These are phyloP conservation scores for Seira sanloemensis DNA, from an alignment of 2,888 invertebrate genomes.

Conservation along the genomic window DNA sequence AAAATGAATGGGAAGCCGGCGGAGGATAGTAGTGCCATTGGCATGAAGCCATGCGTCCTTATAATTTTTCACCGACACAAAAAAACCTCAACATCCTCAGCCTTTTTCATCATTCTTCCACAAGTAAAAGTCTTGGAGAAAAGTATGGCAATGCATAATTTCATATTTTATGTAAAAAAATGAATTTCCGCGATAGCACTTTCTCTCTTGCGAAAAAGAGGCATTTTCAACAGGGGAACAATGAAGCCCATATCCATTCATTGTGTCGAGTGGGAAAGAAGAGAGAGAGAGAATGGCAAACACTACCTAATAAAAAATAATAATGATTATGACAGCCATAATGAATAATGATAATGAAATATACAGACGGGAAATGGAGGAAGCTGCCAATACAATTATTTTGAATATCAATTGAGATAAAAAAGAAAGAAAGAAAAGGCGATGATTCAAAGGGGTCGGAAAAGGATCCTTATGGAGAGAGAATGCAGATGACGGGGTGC, in stretches of 20 bases:
- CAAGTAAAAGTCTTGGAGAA: too few relatives aligned
- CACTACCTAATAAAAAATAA: too few relatives aligned
- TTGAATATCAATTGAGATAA: conserved; percentile 16
- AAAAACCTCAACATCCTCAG: conserved; percentile 3
- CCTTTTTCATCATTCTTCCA: neutral
- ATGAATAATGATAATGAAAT: conserved; percentile 38
- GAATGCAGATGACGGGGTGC: conserved; percentile 7
- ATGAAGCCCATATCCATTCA: too few relatives aligned
- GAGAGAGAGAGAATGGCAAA: too few relatives aligned
- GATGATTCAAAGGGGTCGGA: too few relatives aligned
- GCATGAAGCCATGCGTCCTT: conserved; percentile 49
- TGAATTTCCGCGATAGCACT: conserved; percentile 37
- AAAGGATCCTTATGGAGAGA: conserved; percentile 12
- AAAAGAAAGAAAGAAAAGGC: conserved; percentile 17
- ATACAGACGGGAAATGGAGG: conserved; percentile 27
- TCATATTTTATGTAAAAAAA: too few relatives aligned
- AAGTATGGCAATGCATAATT: too few relatives aligned
- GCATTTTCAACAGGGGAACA: conserved; percentile 37
- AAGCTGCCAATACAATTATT: conserved; percentile 44
- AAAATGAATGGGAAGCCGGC: conserved; percentile 10
- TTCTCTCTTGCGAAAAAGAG: conserved; percentile 22
- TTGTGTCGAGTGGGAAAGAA: too few relatives aligned
- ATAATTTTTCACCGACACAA: neutral
- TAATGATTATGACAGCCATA: too few relatives aligned
- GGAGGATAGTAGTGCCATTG: conserved; percentile 41